Conservation (phyloP, 2,113 vertebrate genomes). For the Apeltes quadracus region DNA sequence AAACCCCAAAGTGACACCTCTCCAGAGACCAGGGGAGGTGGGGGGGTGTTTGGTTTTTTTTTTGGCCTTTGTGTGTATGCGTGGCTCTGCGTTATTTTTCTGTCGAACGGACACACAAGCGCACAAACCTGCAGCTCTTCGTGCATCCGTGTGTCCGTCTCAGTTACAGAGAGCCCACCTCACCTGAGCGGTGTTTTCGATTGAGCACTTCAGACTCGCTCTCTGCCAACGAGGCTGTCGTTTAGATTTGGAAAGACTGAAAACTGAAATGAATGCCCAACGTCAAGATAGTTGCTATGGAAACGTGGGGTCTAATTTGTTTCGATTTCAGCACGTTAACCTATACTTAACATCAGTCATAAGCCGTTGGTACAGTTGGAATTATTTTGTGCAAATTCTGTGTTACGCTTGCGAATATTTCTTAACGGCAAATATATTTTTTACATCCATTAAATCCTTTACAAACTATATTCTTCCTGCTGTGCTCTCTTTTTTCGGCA, state of each 20-base stretch:
- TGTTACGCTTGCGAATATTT: constrained; percentile 23
- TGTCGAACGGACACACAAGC: neutral
- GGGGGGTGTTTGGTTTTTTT: neutral
- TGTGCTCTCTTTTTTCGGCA: constrained; percentile 20
- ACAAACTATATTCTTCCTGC: constrained; percentile 25
- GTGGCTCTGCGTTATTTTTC: neutral
- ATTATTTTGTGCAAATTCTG: neutral
- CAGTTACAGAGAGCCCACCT: neutral
- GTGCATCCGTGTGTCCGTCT: neutral
- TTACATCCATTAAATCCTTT: constrained; percentile 31
- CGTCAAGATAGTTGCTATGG: constrained; percentile 8
- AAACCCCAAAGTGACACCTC: constrained; percentile 54
- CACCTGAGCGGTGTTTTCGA: neutral
- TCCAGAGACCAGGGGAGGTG: constrained; percentile 39
- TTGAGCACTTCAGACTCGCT: neutral
- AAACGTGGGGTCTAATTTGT: constrained; percentile 1
- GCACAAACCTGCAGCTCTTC: neutral
- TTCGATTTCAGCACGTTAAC: neutral
- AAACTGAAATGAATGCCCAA: constrained; percentile 10
- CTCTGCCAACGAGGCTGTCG: neutral
- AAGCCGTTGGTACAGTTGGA: neutral
- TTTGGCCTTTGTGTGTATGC: neutral
- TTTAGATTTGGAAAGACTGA: neutral
- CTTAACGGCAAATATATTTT: constrained; percentile 21
- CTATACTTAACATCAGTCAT: neutral